Base-by-base conservation (phyloP, 2,113 vertebrate species). In the Brachyistius frenatus region DNA sequence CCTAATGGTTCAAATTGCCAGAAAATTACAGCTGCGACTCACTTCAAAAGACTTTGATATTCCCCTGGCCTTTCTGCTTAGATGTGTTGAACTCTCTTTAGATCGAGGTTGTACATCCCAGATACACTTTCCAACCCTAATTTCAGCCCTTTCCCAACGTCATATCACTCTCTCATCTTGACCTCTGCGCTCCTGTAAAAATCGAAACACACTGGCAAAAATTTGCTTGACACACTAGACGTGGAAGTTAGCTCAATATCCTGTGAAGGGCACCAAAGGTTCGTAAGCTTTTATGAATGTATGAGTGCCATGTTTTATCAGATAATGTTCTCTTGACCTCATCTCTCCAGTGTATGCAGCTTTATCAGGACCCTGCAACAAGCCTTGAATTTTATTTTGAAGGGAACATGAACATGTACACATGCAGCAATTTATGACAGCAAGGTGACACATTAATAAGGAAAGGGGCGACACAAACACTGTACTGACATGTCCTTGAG, bases 31-130 rank as follows among this genome's bases (percentile, higher is more conserved):
- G 85, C 88, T 76, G 76, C n/a, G 36, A 89, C 89, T 90, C 83
- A 91, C 90, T 90, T 93, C 90, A 91, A 91, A 93, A 89, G 88
- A 81, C 83, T 90, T 75, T 79, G 78, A 90, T 89, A 88, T 76
- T 76, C 88, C 89, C 83, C 16, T 73, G 81, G 80, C 84, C 81
- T 81, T 88, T 88, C 65, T 78, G 75, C 86, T 89, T 72, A 86
- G 86, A 87, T 88, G 84, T 87, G 75, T 76, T 88, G 72, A 92
- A 82, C 85, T 84, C 80, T 79, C 80, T 81, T 86, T 80, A 83
- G 88, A 90, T 88, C 16, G 67, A 63, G 37, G 84, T 56, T 85
- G 60, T 56, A 62, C 66, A 86, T 80, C 77, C 57, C 73, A 72
- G 79, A 89, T 89, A 83, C 62, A 79, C 83, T 89, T 82, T 83